Percentiles rank a stretch among this genome's conserved stretches.
Evolutionary conservation across 2,888 invertebrate species (phyloP).

Genomic region (Chironomus tentans): DNA sequence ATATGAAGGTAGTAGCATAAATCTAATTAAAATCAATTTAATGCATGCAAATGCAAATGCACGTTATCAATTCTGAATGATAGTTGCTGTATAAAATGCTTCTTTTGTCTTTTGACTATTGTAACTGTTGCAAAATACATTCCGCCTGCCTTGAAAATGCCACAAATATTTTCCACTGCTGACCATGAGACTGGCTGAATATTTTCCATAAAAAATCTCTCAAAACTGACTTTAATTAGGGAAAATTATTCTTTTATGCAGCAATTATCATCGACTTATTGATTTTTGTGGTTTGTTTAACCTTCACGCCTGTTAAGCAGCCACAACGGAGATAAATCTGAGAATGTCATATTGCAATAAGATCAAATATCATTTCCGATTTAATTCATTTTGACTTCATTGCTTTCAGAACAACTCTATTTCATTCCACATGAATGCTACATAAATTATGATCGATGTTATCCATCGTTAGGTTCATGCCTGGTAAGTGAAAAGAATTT

Average conservation of each 20-base stretch:
- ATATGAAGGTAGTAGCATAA: neutral
- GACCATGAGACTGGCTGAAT: too few relatives aligned
- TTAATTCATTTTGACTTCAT: neutral
- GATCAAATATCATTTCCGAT: constrained; percentile 9
- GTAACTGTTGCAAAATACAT: too few relatives aligned
- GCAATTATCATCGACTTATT: neutral
- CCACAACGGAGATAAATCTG: neutral
- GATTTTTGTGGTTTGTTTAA: neutral
- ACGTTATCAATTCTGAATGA: neutral
- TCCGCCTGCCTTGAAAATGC: too few relatives aligned
- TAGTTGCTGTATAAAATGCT: too few relatives aligned
- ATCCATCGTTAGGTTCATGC: constrained; percentile 38
- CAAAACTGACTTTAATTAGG: too few relatives aligned
- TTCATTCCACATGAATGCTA: constrained; percentile 42
- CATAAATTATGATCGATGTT: constrained; percentile 37
- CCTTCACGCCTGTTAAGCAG: neutral
- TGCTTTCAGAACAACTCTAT: constrained; percentile 39
- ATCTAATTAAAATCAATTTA: neutral
- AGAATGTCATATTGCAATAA: neutral
- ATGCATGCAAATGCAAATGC: constrained; percentile 17
- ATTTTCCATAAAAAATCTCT: too few relatives aligned
- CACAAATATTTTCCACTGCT: too few relatives aligned
- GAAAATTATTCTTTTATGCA: too few relatives aligned
- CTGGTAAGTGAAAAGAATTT: constrained; percentile 31
- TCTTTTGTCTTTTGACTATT: too few relatives aligned